These are phyloP conservation scores for Unio pictorum DNA, from an alignment of 2,888 invertebrate genomes.

Conservation along the genomic window DNA sequence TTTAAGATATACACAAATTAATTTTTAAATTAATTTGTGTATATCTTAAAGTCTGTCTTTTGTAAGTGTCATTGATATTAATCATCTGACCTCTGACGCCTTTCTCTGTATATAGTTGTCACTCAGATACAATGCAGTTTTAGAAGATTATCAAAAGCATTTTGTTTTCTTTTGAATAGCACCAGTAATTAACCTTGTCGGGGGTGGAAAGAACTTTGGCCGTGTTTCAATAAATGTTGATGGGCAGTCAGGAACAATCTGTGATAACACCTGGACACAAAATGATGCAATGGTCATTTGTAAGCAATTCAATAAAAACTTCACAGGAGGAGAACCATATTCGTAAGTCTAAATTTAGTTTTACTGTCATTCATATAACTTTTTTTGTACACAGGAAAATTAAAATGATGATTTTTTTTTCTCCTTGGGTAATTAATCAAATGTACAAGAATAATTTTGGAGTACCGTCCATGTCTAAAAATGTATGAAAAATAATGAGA, in stretches of 20 bases:
- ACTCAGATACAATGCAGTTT: too few relatives aligned
- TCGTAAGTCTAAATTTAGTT: slow-evolving; percentile 13
- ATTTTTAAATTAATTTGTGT: too few relatives aligned
- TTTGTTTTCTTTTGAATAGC: slow-evolving; percentile 28
- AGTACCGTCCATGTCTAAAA: too few relatives aligned
- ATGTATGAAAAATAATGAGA: neutral
- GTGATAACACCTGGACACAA: slow-evolving; percentile 45
- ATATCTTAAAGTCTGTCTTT: too few relatives aligned
- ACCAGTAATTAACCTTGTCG: slow-evolving; percentile 32
- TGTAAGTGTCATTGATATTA: too few relatives aligned
- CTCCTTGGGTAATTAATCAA: too few relatives aligned
- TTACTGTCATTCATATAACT: neutral
- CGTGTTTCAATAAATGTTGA: slow-evolving; percentile 79
- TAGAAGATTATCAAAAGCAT: neutral
- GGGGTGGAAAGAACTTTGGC: slow-evolving; percentile 39
- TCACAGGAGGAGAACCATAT: slow-evolving; percentile 35
- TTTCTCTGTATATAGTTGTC: too few relatives aligned
- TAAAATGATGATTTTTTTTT: too few relatives aligned
- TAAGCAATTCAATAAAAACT: slow-evolving; percentile 36
- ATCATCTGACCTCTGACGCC: too few relatives aligned
- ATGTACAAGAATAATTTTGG: too few relatives aligned
- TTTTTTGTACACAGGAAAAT: too few relatives aligned
- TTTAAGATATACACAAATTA: too few relatives aligned
- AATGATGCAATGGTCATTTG: slow-evolving; percentile 52
- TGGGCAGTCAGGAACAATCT: slow-evolving; percentile 40